Base-by-base conservation (phyloP, 2,888 invertebrate genomes). In the Drosophila mimica region DNA sequence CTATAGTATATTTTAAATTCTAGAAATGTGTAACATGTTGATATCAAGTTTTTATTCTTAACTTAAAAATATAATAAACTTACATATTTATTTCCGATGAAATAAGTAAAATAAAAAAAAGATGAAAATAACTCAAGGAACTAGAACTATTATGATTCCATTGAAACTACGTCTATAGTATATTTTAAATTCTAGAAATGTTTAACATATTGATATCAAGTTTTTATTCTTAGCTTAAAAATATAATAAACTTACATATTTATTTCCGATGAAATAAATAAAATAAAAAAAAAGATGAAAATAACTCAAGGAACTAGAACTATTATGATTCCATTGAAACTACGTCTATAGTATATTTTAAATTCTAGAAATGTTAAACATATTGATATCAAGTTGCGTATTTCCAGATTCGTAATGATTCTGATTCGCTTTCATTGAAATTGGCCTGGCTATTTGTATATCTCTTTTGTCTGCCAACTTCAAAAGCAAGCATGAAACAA, bases 401-500 rank as follows among this genome's bases (percentile, higher is more conserved):
- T 53, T 20, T 7, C 0, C 20, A 33, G 11, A 3, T 20, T n/a
- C n/a, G 9, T 25, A 25, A 46, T 15, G 17, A 25, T 25, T 9
- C 17, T 4, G 6, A n/a, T 20, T 3, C n/a, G 6, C 9, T 11
- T 15, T 20, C 25, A 33, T 46, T 60, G 38, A 13, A 53, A 9
- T 34, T 28, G 25, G 13, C 9, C n/a, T 54, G 43, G 38, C 40
- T 59, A 62, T 80, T 60, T 70, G 59, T 69, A 52, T 59, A 36
- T 28, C 4, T 20, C 15, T 17, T 17, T 66, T 70, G 66, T 65
- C 69, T 77, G 69, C 46, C 78, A 74, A 67, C 78, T 70, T 74
- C 74, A 70, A 74, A 65, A 65, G 74, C 67, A 70, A 65, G 68
- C 62, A 76, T 62, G 60, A 67, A 80, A 62, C 67, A 46, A 62